These are phyloP conservation scores for Stichodactyla mertensii DNA, from an alignment of 64 coral and sea anemone genomes.

Conservation along the genomic window DNA sequence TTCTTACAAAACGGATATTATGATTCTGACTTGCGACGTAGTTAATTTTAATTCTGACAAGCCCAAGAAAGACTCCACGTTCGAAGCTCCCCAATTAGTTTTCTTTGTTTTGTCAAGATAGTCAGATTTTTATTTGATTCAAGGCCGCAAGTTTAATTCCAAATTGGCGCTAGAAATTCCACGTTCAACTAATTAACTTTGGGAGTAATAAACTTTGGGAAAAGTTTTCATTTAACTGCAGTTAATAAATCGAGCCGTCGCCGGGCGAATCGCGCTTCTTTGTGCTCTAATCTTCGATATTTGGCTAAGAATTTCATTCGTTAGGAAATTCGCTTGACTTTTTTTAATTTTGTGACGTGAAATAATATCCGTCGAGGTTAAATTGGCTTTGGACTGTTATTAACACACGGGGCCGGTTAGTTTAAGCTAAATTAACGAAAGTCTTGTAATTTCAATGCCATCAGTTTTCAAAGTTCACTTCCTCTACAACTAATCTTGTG, in stretches of 20 bases:
- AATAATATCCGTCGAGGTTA: constrained; percentile 8
- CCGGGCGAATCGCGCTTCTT: constrained; percentile 6
- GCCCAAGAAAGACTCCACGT: background rate
- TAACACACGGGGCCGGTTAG: background rate
- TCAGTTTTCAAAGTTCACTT: constrained; percentile 20
- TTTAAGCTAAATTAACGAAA: constrained; percentile 13
- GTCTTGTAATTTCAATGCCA: constrained; percentile 16
- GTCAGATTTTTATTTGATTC: constrained; percentile 13
- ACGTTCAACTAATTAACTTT: constrained; percentile 17
- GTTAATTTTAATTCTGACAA: constrained; percentile 17
- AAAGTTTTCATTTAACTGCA: constrained; percentile 12
- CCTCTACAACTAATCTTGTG: background rate
- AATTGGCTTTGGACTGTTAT: constrained; percentile 12
- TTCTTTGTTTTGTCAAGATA: background rate
- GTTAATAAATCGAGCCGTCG: background rate
- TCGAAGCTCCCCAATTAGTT: background rate
- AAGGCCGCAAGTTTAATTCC: constrained; percentile 10
- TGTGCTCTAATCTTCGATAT: constrained; percentile 12
- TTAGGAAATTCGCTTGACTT: background rate
- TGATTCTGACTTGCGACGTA: background rate
- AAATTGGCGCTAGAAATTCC: constrained; percentile 16
- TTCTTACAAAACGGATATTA: constrained; percentile 23
- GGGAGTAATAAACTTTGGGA: constrained; percentile 7
- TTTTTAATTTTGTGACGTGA: constrained; percentile 17
- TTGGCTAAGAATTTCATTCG: constrained; percentile 8